phyloP scores from a whole-genome alignment of 1,140 invertebrate genomes.

The Ephestia elutella region DNA sequence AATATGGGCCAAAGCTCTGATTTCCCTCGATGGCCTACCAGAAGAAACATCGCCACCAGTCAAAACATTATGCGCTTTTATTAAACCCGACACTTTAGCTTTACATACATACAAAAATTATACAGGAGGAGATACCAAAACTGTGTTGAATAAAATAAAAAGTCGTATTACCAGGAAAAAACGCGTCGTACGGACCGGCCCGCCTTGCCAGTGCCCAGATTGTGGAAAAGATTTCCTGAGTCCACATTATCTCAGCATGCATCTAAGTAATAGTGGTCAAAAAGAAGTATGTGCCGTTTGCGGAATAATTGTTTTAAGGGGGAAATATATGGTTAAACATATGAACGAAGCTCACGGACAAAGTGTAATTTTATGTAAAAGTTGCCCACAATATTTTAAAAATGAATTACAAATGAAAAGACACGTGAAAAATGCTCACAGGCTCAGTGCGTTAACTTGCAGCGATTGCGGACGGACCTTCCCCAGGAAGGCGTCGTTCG shows the following conservation, averaged over 20 bases:
- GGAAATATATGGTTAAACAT: slow-evolving; percentile 50
- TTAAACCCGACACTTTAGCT: slow-evolving; percentile 37
- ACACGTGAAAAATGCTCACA: slow-evolving; percentile 43
- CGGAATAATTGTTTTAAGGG: slow-evolving; percentile 38
- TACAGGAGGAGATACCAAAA: slow-evolving; percentile 30
- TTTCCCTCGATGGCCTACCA: slow-evolving; percentile 24
- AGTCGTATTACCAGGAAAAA: slow-evolving; percentile 35
- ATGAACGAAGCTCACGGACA: slow-evolving; percentile 36
- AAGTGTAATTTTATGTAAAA: slow-evolving; percentile 29
- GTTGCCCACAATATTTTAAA: slow-evolving; percentile 46
- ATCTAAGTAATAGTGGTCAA: slow-evolving; percentile 57
- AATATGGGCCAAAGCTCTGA: slow-evolving; percentile 44
- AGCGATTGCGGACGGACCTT: slow-evolving; percentile 54
- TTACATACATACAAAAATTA: slow-evolving; percentile 43
- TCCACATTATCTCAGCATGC: slow-evolving; percentile 55
- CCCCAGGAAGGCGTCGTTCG: slow-evolving; percentile 41
- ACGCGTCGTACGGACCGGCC: slow-evolving; percentile 28
- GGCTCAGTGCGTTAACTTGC: slow-evolving; percentile 37
- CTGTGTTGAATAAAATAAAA: slow-evolving; percentile 31
- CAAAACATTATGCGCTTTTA: slow-evolving; percentile 46
- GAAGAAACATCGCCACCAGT: slow-evolving; percentile 6
- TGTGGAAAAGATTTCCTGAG: slow-evolving; percentile 62
- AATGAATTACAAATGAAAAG: slow-evolving; percentile 29
- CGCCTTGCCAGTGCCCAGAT: slow-evolving; percentile 43
- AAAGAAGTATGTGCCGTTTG: slow-evolving; percentile 54